phyloP scores from a whole-genome alignment of 2,113 vertebrate genomes.

The Caretta caretta region DNA sequence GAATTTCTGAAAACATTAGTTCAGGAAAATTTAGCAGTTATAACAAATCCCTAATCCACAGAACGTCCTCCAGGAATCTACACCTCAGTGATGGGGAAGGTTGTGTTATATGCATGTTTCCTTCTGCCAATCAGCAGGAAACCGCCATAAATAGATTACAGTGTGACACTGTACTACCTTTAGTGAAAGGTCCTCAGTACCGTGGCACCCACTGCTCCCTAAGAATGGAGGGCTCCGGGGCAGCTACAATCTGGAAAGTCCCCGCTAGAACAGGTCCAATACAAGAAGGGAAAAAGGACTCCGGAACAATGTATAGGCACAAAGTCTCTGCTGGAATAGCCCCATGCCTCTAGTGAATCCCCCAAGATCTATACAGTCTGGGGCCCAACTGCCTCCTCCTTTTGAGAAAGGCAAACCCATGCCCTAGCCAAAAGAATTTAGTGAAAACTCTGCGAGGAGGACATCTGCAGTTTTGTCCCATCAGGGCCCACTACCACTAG shows the following conservation, averaged over 20 bases:
- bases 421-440: background rate
- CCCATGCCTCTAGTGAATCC: background rate
- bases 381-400: background rate
- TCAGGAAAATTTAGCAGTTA: background rate
- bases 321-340: background rate
- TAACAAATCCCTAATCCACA: background rate
- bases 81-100: fast-evolving
- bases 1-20: background rate
- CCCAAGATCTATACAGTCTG: background rate
- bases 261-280: background rate
- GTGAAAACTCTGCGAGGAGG: background rate
- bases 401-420: background rate
- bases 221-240: background rate
- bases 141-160: background rate
- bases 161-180: background rate
- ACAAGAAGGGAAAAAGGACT: background rate
- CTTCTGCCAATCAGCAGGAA: background rate
- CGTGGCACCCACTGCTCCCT: background rate
- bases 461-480: background rate
- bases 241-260: background rate
- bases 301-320: background rate
- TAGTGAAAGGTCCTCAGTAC: background rate
- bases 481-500: background rate
- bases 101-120: background rate
- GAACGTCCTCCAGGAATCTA: background rate